These are phyloP conservation scores for Oreochromis niloticus DNA, from an alignment of 2,113 vertebrate genomes.

Conservation along the genomic window DNA sequence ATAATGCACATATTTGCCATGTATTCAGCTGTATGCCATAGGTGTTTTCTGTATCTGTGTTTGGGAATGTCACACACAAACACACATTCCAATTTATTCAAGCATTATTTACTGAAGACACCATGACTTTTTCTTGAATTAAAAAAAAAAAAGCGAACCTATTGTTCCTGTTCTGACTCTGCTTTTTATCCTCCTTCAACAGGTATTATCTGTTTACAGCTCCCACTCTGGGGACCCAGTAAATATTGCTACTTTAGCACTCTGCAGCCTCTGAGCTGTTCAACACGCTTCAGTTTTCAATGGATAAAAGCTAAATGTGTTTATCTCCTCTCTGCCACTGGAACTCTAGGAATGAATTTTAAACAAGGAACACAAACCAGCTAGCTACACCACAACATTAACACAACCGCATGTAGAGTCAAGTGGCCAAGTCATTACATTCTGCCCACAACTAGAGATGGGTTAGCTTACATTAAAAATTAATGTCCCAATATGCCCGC, in stretches of 20 bases:
- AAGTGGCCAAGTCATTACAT: conserved; percentile 52
- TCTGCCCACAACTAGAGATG: conserved; percentile 55
- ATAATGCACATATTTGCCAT: not conserved
- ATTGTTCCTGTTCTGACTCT: not conserved
- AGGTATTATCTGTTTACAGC: conserved; percentile 23
- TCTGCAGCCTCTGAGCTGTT: conserved; percentile 18
- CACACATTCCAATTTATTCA: not conserved
- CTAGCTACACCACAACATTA: conserved; percentile 2
- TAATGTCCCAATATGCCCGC: conserved; percentile 52
- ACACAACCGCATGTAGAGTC: conserved; percentile 5
- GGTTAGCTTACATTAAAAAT: conserved; percentile 72
- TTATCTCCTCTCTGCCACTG: conserved; percentile 2
- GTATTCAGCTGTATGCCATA: not conserved
- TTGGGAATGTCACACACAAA: not conserved
- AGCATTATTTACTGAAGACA: not conserved
- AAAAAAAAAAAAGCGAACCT: not conserved
- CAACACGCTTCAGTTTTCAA: conserved; percentile 1
- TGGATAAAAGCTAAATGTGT: conserved; percentile 32
- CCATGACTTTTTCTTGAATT: not conserved
- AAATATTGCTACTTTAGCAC: conserved; percentile 28
- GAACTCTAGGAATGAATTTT: conserved; percentile 27
- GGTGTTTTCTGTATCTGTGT: not conserved
- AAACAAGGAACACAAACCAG: conserved; percentile 9
- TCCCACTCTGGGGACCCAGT: conserved; percentile 30
- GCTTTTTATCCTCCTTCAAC: conserved; percentile 9